These are phyloP conservation scores for Himalopsyche kuldschensis DNA, from an alignment of 2,888 invertebrate genomes.

Conservation along the genomic window DNA sequence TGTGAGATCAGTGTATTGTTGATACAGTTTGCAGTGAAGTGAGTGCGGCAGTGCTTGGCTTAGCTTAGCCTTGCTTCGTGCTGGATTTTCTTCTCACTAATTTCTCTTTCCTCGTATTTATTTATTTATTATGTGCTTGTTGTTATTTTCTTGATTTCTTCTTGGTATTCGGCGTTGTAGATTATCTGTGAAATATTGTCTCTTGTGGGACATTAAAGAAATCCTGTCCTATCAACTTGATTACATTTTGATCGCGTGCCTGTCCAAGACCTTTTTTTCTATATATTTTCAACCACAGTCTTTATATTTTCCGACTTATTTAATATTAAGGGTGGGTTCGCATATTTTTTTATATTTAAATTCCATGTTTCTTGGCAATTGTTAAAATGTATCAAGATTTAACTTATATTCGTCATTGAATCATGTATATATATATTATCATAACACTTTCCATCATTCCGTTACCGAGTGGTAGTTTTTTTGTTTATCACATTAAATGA, in stretches of 20 bases:
- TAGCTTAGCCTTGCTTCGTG: background rate
- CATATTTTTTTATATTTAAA: too few relatives aligned
- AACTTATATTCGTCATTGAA: too few relatives aligned
- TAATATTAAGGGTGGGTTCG: too few relatives aligned
- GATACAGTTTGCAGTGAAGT: background rate
- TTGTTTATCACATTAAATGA: too few relatives aligned
- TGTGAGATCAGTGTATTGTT: background rate
- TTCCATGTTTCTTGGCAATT: too few relatives aligned
- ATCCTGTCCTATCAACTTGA: background rate
- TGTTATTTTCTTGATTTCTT: background rate
- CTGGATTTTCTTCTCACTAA: background rate
- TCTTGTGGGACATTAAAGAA: background rate
- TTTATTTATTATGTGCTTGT: background rate
- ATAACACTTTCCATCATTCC: too few relatives aligned
- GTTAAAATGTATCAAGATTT: too few relatives aligned
- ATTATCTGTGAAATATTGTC: background rate
- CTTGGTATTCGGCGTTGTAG: background rate
- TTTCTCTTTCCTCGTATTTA: background rate
- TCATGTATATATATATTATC: too few relatives aligned
- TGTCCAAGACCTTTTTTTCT: background rate
- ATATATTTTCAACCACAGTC: background rate
- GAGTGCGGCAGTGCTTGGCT: background rate
- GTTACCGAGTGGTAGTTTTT: too few relatives aligned
- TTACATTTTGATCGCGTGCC: background rate
- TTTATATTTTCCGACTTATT: too few relatives aligned